Base-by-base conservation (phyloP, 2,888 invertebrate genomes). In the Malachius bipustulatus region DNA sequence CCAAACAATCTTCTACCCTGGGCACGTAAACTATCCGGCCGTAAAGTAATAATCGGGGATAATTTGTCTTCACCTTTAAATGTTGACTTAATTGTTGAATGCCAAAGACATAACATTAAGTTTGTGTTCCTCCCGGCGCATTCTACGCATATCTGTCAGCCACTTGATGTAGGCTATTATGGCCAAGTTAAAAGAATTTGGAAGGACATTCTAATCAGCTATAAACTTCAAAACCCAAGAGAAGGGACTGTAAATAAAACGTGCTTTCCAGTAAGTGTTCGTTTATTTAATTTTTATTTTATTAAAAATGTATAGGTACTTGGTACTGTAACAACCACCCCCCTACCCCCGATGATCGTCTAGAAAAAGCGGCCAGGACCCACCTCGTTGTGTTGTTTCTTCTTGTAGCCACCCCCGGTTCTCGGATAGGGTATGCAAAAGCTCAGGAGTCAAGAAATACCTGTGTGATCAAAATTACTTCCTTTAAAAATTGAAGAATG, bases 41-140 rank as follows among this genome's bases (percentile, higher is more conserved):
- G 4, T 15, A 52, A 50, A 36, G 47, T 50, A 4, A 14, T 54
- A 4, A 46, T 58, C 38, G 51, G 55, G 3, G 49, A 57, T 24
- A 39, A 43, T 32, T 29, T 43, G 16, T 43, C 37, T 4, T 38
- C 37, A 4, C 41, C 36, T 16, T 32, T 50, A 9, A 45, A 34
- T 38, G 14, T 32, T 12, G 36, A 41, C 12, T 43, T 54, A 30
- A 13, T 56, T 2, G 10, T 42, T 19, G n/a, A 32, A 11, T 54
- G 51, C 32, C 24, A 19, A 19, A 19, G 24, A 8, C 24, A 19
- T 19, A 19, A 19, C n/a, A 19, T n/a, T 19, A 19, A 19, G n/a
- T 19, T 19, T 19, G 24, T 19, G n/a, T 19, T 19, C n/a, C 6
- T 19, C n/a, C 24, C 24, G 6, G 6, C 6, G 6, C 6, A 19